phyloP scores from a whole-genome alignment of 2,888 invertebrate species.

The Nymphalis c-album region DNA sequence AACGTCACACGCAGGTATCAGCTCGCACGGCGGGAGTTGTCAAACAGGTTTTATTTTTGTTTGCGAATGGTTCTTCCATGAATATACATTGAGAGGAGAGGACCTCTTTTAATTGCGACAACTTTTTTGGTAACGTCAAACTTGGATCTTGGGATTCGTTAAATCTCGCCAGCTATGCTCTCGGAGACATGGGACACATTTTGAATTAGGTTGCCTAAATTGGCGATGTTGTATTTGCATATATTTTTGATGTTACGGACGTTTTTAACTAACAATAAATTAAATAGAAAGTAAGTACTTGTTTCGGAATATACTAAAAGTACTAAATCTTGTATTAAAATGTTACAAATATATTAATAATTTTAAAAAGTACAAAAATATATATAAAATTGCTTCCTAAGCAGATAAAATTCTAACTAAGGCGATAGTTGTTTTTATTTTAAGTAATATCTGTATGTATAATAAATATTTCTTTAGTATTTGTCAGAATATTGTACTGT shows the following conservation, averaged over 20 bases:
- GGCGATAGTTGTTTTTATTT: no score
- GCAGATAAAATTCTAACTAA: no score
- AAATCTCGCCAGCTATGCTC: constrained; percentile 23
- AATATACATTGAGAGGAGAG: constrained; percentile 51
- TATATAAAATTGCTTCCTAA: no score
- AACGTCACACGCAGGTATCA: constrained; percentile 56
- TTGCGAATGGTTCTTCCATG: constrained; percentile 43
- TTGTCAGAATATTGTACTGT: no score
- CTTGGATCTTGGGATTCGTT: constrained; percentile 22
- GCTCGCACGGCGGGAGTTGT: constrained; percentile 55
- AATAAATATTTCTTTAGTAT: no score
- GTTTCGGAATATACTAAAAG: no score
- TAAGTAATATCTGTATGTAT: no score
- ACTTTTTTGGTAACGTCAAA: constrained; percentile 41
- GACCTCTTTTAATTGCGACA: constrained; percentile 55
- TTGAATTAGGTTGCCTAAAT: constrained; percentile 27
- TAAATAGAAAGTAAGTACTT: no score
- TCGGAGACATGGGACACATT: constrained; percentile 24
- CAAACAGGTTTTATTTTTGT: constrained; percentile 57
- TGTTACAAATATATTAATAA: no score
- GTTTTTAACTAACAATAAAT: background rate
- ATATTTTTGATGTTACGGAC: background rate
- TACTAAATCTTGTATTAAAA: no score
- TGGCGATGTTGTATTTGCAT: constrained; percentile 17
- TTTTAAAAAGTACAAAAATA: no score